phyloP scores from a whole-genome alignment of 2,888 invertebrate species.

The Sinodicranocentrus sp. region DNA sequence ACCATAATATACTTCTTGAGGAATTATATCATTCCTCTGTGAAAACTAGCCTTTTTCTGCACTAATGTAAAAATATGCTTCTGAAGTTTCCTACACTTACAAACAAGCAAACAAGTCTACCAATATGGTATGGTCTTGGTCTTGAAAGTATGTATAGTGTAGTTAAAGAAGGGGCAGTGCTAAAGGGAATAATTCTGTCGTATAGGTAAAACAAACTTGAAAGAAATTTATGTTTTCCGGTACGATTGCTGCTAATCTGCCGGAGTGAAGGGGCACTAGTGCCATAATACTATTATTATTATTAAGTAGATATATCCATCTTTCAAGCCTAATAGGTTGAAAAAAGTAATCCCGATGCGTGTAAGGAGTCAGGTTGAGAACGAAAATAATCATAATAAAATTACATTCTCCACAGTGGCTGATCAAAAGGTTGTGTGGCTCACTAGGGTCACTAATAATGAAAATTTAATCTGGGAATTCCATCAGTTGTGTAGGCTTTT shows the following conservation, averaged over 20 bases:
- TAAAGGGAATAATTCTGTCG: slow-evolving; percentile 30
- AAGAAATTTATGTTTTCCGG: slow-evolving; percentile 64
- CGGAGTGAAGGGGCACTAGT: slow-evolving; percentile 29
- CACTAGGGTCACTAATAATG: slow-evolving; percentile 59
- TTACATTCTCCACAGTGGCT: slow-evolving; percentile 59
- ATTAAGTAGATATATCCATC: too few species aligned
- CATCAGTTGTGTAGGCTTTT: slow-evolving; percentile 26
- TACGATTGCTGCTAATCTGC: slow-evolving; percentile 55
- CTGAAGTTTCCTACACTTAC: neutral
- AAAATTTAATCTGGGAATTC: slow-evolving; percentile 61
- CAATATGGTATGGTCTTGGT: too few species aligned
- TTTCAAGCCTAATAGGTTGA: neutral
- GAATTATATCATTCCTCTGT: neutral
- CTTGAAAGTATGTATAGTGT: too few species aligned
- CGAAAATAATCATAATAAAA: slow-evolving; percentile 47
- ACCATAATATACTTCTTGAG: neutral
- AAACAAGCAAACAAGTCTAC: neutral
- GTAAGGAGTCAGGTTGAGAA: neutral
- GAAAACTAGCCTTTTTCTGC: neutral
- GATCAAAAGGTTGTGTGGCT: slow-evolving; percentile 57
- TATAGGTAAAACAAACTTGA: slow-evolving; percentile 47
- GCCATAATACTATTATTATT: slow-evolving; percentile 10
- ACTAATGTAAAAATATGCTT: neutral
- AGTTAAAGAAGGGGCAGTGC: neutral
- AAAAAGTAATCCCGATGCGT: slow-evolving; percentile 10